Conservation (phyloP, 64 coral and sea anemone genomes). For the Dendrophyllia cribrosa region DNA sequence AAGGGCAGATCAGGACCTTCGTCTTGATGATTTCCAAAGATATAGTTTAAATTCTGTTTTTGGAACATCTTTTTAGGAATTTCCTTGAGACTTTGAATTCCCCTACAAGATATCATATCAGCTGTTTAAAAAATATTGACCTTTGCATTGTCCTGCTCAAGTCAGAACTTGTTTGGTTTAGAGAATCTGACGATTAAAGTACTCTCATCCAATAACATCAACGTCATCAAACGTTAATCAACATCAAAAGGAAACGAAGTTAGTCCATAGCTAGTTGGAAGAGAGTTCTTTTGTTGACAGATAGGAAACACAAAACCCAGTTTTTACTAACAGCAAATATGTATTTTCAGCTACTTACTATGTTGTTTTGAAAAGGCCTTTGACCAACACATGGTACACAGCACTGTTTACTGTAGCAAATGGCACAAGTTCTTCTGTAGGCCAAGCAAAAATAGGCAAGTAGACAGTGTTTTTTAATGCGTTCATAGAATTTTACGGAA, state of each 20-base stretch:
- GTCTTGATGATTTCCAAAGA: not conserved
- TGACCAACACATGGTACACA: no score
- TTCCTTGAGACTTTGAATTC: not conserved
- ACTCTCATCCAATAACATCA: not conserved
- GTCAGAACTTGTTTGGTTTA: slow-evolving; percentile 1
- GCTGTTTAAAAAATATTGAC: not conserved
- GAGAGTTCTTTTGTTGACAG: not conserved
- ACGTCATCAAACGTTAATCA: not conserved
- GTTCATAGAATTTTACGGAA: no score
- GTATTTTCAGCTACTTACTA: no score
- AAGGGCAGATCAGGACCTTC: not conserved
- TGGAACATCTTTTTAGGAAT: slow-evolving; percentile 2
- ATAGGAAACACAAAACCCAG: not conserved
- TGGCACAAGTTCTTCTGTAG: no score
- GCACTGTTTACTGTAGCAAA: no score
- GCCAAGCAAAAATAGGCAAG: no score
- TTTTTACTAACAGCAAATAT: no score
- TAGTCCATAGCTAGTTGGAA: not conserved
- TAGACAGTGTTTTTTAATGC: no score
- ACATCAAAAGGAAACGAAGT: not conserved
- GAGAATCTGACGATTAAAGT: slow-evolving; percentile 1
- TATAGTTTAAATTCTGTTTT: slow-evolving; percentile 11
- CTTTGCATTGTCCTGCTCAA: not conserved
- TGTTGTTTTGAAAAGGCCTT: no score
- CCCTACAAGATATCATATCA: not conserved